Conservation (phyloP, 2,113 vertebrate genomes). For the Corythaixoides concolor region DNA sequence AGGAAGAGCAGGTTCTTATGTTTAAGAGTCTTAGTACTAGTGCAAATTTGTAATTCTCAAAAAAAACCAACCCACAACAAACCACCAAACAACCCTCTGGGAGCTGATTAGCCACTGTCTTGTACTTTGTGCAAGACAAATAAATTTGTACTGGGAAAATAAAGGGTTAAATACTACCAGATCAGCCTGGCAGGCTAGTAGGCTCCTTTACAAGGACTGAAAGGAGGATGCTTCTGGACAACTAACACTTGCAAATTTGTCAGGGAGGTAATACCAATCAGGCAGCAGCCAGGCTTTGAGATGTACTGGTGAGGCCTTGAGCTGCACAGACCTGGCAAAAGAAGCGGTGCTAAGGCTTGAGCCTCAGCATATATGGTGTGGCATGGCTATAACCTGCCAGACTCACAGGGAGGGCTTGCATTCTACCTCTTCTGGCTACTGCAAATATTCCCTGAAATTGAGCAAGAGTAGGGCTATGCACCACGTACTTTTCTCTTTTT, state of each 20-base stretch:
- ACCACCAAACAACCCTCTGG: neutral
- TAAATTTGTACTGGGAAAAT: neutral
- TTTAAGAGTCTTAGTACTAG: neutral
- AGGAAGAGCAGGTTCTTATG: neutral
- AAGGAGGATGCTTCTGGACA: neutral
- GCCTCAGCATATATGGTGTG: neutral
- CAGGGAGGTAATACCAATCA: neutral
- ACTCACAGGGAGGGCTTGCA: neutral
- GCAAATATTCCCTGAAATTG: neutral
- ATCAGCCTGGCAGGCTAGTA: neutral
- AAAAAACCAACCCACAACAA: rapidly evolving
- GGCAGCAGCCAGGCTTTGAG: neutral
- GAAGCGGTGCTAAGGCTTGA: neutral
- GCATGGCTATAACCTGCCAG: neutral
- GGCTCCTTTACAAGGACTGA: neutral
- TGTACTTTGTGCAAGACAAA: neutral
- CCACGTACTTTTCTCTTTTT: neutral
- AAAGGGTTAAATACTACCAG: neutral
- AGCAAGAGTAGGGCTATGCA: neutral
- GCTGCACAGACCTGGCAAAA: neutral
- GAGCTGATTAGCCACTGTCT: neutral
- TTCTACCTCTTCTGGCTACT: neutral
- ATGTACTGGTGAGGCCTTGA: neutral
- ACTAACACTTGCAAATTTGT: neutral
- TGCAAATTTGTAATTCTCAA: neutral